A percentile compares a stretch with the other conserved stretches of the same genome.
phyloP scores from a whole-genome alignment of 2,888 invertebrate species.

The Drosophila pseudotalamancana region DNA sequence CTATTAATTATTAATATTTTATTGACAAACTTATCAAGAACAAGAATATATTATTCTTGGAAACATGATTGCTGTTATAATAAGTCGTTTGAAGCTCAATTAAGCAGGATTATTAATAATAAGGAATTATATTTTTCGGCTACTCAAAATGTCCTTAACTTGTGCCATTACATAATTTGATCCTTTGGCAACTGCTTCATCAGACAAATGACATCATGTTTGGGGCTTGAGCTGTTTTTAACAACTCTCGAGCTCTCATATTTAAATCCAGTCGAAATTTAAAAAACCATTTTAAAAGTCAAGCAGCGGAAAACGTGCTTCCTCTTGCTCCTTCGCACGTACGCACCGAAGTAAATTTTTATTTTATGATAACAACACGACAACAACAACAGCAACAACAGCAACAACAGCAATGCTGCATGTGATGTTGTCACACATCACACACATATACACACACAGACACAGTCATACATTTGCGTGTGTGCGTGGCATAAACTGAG shows the following conservation, averaged over 20 bases:
- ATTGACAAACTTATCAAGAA: too few species aligned
- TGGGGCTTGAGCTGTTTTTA: slow-evolving; percentile 42
- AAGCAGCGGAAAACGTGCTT: slow-evolving; percentile 35
- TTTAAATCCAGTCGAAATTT: slow-evolving; percentile 54
- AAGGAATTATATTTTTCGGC: neutral
- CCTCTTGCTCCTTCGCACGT: slow-evolving; percentile 31
- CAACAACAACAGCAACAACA: slow-evolving; percentile 39
- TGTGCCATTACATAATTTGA: slow-evolving; percentile 15
- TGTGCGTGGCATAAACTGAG: slow-evolving; percentile 55
- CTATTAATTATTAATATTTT: too few species aligned
- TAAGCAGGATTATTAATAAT: neutral
- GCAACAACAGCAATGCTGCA: slow-evolving; percentile 32
- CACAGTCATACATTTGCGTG: slow-evolving; percentile 12
- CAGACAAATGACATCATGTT: slow-evolving; percentile 49
- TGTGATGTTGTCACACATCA: slow-evolving; percentile 51
- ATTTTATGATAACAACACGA: slow-evolving; percentile 64
- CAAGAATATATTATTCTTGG: too few species aligned
- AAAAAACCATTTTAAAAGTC: slow-evolving; percentile 41
- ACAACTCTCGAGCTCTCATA: slow-evolving; percentile 40
- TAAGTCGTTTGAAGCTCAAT: neutral
- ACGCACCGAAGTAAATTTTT: slow-evolving; percentile 63
- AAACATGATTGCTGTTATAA: too few species aligned
- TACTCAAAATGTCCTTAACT: slow-evolving; percentile 4
- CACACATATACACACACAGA: slow-evolving; percentile 18
- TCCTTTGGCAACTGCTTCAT: slow-evolving; percentile 26